Percentiles rank a stretch among this genome's conserved stretches.
phyloP scores from a whole-genome alignment of 2,888 invertebrate genomes.

The Megastigmus dorsalis region DNA sequence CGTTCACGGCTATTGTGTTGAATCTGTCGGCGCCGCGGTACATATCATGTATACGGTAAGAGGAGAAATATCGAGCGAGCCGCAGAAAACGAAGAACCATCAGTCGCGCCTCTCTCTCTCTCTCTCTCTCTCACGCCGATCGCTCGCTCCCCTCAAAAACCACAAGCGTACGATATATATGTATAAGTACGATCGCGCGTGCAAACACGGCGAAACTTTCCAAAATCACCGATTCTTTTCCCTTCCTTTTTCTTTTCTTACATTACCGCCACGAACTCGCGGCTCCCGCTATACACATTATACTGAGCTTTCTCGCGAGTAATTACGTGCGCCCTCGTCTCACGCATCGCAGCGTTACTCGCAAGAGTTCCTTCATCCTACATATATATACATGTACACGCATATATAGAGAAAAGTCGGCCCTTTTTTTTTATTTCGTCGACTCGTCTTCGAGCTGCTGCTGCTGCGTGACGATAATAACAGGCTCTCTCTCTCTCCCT shows the following conservation, averaged over 20 bases:
- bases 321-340: constrained; percentile 39
- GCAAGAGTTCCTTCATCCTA: no score
- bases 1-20: no score
- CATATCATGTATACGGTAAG: no score
- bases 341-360: constrained; percentile 11
- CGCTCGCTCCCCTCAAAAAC: no score
- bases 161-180: no score
- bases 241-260: neutral
- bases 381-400: no score
- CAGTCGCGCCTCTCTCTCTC: no score
- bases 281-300: neutral
- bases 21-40: no score
- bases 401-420: no score
- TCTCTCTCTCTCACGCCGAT: neutral
- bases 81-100: no score
- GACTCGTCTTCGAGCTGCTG: neutral
- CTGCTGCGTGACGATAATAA: constrained; percentile 31
- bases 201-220: constrained; percentile 6
- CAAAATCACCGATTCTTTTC: neutral
- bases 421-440: neutral
- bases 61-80: no score
- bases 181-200: neutral
- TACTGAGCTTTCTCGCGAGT: constrained; percentile 11
- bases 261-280: neutral
- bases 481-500: no score